phyloP scores from a whole-genome alignment of 1,140 invertebrate genomes.

The Eufriesea mexicana region DNA sequence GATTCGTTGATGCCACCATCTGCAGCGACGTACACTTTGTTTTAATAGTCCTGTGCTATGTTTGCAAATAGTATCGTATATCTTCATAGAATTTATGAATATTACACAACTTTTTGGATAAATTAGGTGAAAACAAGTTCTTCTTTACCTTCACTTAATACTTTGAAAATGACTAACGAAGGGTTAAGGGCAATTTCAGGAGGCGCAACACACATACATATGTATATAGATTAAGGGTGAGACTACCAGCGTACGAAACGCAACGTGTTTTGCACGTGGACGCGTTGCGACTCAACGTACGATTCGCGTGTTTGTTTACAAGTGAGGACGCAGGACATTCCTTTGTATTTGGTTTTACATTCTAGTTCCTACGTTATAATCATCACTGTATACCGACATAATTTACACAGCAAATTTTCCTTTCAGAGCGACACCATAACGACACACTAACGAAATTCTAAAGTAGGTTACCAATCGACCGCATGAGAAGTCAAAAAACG shows the following conservation, averaged over 20 bases:
- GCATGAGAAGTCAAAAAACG: not conserved
- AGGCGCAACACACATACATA: not conserved
- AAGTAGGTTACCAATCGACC: conserved; percentile 48
- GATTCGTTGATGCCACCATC: not conserved
- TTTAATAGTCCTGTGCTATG: not conserved
- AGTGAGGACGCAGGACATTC: conserved; percentile 57
- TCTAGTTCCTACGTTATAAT: conserved; percentile 22
- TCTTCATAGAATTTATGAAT: not conserved
- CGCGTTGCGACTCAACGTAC: conserved; percentile 46
- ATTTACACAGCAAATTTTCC: conserved; percentile 7
- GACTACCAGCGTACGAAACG: conserved; percentile 38
- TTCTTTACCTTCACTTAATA: not conserved
- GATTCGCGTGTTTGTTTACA: conserved; percentile 62
- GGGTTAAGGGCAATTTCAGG: conserved; percentile 37
- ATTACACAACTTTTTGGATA: not conserved
- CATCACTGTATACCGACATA: not conserved
- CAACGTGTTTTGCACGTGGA: conserved; percentile 62
- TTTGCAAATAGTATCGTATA: not conserved
- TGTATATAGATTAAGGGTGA: conserved; percentile 14
- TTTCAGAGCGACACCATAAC: not conserved
- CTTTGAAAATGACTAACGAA: not conserved
- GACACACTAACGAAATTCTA: conserved; percentile 17
- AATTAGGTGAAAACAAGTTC: conserved; percentile 13
- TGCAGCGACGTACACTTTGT: not conserved
- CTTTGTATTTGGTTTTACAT: conserved; percentile 19